Percentiles rank a stretch among this genome's conserved stretches.
phyloP scores from a whole-genome alignment of 2,113 vertebrate species.

The Echinops telfairi region DNA sequence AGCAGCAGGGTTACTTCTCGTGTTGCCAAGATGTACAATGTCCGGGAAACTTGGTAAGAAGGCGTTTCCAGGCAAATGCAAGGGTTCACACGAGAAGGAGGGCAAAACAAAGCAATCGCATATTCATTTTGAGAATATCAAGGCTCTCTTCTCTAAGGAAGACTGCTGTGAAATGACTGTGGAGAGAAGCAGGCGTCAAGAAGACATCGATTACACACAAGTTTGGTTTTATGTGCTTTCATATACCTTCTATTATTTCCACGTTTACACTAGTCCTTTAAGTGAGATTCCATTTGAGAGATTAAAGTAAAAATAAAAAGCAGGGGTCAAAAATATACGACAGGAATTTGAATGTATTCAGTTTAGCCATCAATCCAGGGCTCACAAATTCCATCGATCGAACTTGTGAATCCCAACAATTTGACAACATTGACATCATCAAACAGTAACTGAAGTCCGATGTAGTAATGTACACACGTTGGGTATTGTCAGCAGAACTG shows the following conservation, averaged over 20 bases:
- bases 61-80: background rate
- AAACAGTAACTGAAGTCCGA: background rate
- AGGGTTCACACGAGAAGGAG: background rate
- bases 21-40: background rate
- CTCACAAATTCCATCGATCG: background rate
- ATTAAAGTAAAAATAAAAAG: background rate
- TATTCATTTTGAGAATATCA: background rate
- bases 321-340: background rate
- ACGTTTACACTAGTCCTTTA: background rate
- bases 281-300: background rate
- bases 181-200: constrained; percentile 14
- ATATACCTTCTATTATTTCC: background rate
- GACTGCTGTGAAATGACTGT: background rate
- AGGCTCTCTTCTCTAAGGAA: background rate
- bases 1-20: background rate
- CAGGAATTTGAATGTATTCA: constrained; percentile 18
- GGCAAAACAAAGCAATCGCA: background rate
- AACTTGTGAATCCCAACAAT: constrained; percentile 1
- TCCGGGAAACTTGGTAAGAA: background rate
- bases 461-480: background rate
- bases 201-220: background rate
- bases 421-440: background rate
- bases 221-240: background rate
- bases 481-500: background rate
- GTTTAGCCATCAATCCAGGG: background rate